These are phyloP conservation scores for Aethina tumida DNA, from an alignment of 1,140 invertebrate species.

Conservation along the genomic window DNA sequence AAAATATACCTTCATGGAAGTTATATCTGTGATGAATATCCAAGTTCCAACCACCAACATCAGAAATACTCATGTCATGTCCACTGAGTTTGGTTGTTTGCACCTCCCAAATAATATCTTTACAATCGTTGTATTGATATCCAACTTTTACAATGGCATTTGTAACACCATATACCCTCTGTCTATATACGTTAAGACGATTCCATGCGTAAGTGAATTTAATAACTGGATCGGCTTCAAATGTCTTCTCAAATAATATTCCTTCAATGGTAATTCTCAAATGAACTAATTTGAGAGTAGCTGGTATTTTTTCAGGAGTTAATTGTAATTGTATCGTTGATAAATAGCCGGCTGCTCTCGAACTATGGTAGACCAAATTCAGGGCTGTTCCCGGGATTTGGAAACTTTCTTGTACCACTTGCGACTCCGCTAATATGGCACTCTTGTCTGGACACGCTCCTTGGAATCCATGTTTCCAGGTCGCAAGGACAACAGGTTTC, in stretches of 20 bases:
- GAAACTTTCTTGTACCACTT: conserved; percentile 89
- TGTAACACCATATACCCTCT: conserved; percentile 85
- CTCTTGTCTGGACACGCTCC: conserved; percentile 87
- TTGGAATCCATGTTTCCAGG: conserved; percentile 94
- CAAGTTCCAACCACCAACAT: conserved; percentile 93
- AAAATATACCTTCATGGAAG: conserved; percentile 78
- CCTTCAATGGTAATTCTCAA: conserved; percentile 89
- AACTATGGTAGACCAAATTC: conserved; percentile 92
- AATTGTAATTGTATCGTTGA: conserved; percentile 91
- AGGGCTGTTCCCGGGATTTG: conserved; percentile 87
- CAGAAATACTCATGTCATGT: conserved; percentile 92
- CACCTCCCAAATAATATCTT: conserved; percentile 89
- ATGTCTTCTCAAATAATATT: conserved; percentile 82
- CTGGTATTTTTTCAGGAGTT: conserved; percentile 75
- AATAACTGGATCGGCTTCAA: conserved; percentile 91
- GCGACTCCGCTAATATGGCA: conserved; percentile 88
- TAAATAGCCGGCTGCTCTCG: conserved; percentile 80
- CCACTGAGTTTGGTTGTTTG: conserved; percentile 91
- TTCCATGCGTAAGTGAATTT: conserved; percentile 97
- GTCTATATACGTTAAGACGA: conserved; percentile 89
- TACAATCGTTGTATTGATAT: conserved; percentile 90
- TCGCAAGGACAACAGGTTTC: conserved; percentile 88
- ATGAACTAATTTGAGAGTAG: conserved; percentile 75
- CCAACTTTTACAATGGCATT: conserved; percentile 90
- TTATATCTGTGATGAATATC: conserved; percentile 97